Conservation (phyloP, 2,113 vertebrate genomes). For the Desmodus rotundus region DNA sequence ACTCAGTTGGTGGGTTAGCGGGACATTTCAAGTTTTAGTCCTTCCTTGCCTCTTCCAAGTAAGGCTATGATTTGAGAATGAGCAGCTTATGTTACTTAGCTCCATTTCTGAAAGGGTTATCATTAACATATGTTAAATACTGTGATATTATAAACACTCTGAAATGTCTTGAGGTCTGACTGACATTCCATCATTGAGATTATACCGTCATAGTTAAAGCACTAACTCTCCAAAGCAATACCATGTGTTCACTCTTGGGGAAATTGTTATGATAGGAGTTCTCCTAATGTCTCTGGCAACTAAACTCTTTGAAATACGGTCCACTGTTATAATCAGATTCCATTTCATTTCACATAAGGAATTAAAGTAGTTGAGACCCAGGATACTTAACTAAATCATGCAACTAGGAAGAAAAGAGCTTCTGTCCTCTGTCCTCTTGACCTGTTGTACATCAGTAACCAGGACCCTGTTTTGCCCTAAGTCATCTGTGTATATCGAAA, state of each 20-base stretch:
- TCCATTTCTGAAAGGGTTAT: not conserved
- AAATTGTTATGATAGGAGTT: not conserved
- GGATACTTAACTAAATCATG: not conserved
- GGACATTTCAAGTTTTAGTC: constrained; percentile 9
- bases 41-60: not conserved
- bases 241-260: not conserved
- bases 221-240: not conserved
- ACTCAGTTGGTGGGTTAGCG: not conserved
- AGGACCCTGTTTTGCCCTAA: not conserved
- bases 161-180: not conserved
- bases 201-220: not conserved
- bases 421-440: not conserved
- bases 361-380: not conserved
- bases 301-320: not conserved
- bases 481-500: not conserved
- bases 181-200: not conserved
- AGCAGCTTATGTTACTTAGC: not conserved
- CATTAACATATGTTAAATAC: not conserved
- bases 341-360: not conserved
- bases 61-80: not conserved
- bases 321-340: not conserved
- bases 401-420: not conserved
- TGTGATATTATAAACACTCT: not conserved
- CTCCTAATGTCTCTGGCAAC: not conserved
- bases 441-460: not conserved